A percentile compares a stretch with the other conserved stretches of the same genome.
phyloP scores from a whole-genome alignment of 1,140 invertebrate genomes.

The Drosophila nigrodunni region DNA sequence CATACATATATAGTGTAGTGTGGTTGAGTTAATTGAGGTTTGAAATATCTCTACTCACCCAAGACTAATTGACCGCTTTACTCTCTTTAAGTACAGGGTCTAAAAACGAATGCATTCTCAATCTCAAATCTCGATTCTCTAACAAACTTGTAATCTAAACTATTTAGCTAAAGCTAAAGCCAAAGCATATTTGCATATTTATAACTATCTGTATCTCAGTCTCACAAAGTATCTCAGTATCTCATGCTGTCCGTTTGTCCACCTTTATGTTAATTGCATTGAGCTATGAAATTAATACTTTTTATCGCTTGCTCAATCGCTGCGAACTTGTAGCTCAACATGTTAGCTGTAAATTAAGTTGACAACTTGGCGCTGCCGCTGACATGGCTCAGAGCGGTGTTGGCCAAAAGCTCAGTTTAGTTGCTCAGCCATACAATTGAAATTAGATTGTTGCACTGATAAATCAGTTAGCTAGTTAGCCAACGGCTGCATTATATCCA shows the following conservation, averaged over 20 bases:
- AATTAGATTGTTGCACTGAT: constrained; percentile 60
- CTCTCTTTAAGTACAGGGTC: no score
- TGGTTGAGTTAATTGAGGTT: no score
- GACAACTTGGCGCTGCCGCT: constrained; percentile 76
- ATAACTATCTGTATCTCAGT: constrained; percentile 65
- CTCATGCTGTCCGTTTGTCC: constrained; percentile 53
- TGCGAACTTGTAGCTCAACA: constrained; percentile 80
- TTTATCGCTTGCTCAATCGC: constrained; percentile 81
- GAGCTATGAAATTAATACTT: constrained; percentile 82
- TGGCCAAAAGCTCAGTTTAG: constrained; percentile 28
- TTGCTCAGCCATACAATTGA: constrained; percentile 54
- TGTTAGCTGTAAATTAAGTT: constrained; percentile 84
- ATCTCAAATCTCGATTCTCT: constrained; percentile 14
- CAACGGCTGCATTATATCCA: constrained; percentile 7
- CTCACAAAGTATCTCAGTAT: constrained; percentile 12
- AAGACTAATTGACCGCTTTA: no score
- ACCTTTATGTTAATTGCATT: constrained; percentile 77
- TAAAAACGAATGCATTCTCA: constrained; percentile 22
- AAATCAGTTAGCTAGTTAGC: constrained; percentile 64
- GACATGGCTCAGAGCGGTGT: constrained; percentile 32
- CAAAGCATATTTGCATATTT: constrained; percentile 67
- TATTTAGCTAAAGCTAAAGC: constrained; percentile 44
- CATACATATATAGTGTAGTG: no score
- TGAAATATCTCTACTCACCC: no score
- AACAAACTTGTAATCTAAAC: constrained; percentile 63